A percentile compares a stretch with the other conserved stretches of the same genome.
These are phyloP conservation scores for Muricea muricata DNA, from an alignment of 92 coral and sea anemone species.

Conservation along the genomic window DNA sequence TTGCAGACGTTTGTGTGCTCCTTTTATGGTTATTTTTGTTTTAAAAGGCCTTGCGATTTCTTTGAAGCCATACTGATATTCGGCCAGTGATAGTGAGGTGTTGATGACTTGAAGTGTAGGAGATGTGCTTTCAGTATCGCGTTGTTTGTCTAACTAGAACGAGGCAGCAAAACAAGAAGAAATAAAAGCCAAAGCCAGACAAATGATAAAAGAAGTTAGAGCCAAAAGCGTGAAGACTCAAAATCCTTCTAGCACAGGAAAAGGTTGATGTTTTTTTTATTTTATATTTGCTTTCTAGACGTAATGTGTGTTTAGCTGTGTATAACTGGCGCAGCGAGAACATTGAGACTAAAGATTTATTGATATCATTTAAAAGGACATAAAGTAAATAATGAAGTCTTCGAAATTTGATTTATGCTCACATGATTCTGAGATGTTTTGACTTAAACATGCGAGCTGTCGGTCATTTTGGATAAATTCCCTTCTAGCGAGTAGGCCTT, in stretches of 20 bases:
- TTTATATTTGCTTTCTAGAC: neutral
- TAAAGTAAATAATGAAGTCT: no score
- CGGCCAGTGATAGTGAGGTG: neutral
- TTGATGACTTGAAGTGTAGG: neutral
- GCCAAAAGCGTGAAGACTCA: conserved; percentile 78
- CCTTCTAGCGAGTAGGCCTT: no score
- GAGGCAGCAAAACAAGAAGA: conserved; percentile 62
- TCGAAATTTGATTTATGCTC: no score
- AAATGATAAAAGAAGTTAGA: conserved; percentile 93
- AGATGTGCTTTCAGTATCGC: neutral
- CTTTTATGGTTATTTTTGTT: neutral
- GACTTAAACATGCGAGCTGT: no score
- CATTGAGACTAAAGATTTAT: no score
- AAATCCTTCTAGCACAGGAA: neutral
- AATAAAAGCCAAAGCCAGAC: conserved; percentile 83
- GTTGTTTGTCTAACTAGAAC: neutral
- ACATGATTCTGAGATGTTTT: no score
- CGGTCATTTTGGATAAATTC: no score
- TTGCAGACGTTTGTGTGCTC: no score
- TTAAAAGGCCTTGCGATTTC: neutral
- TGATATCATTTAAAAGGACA: no score
- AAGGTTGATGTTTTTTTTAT: neutral
- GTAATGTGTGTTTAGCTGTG: neutral
- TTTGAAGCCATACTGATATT: neutral
- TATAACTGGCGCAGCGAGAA: no score